Percentiles rank a stretch among this genome's conserved stretches.
Conservation (phyloP, 2,888 invertebrate genomes). For the Ochropleura plecta region DNA sequence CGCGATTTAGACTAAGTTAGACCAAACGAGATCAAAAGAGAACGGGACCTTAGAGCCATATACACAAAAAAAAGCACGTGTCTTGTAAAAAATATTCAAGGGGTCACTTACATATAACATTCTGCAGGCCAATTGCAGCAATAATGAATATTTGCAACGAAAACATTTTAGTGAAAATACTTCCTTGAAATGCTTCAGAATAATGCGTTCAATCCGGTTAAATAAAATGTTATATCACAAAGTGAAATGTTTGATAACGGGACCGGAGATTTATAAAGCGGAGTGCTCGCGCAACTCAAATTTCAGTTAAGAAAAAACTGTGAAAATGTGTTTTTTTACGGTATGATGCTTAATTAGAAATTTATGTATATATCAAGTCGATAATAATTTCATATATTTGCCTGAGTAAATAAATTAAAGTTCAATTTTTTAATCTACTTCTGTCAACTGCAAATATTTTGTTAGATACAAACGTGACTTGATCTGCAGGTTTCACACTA, state of each 20-base stretch:
- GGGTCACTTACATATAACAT: slow-evolving; percentile 33
- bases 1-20: too few relatives aligned
- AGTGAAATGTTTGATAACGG: slow-evolving; percentile 24
- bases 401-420: too few relatives aligned
- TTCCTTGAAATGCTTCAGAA: slow-evolving; percentile 9
- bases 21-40: too few relatives aligned
- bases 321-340: background rate
- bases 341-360: background rate
- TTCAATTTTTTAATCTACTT: background rate
- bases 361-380: background rate
- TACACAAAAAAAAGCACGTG: background rate
- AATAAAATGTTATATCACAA: slow-evolving; percentile 30
- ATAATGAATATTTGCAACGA: slow-evolving; percentile 24
- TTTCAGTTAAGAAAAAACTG: background rate
- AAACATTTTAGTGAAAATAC: slow-evolving; percentile 30
- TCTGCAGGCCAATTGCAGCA: slow-evolving; percentile 22
- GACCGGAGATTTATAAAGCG: slow-evolving; percentile 10
- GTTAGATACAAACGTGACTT: background rate
- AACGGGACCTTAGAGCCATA: background rate
- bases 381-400: background rate
- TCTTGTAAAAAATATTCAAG: background rate
- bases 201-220: slow-evolving; percentile 6
- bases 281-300: background rate
- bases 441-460: background rate
- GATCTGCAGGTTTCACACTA: background rate